Evolutionary conservation across 2,113 vertebrate genomes (phyloP), one percentile per base, ranked within the genome.

Genomic region (Archocentrus centrarchus): DNA sequence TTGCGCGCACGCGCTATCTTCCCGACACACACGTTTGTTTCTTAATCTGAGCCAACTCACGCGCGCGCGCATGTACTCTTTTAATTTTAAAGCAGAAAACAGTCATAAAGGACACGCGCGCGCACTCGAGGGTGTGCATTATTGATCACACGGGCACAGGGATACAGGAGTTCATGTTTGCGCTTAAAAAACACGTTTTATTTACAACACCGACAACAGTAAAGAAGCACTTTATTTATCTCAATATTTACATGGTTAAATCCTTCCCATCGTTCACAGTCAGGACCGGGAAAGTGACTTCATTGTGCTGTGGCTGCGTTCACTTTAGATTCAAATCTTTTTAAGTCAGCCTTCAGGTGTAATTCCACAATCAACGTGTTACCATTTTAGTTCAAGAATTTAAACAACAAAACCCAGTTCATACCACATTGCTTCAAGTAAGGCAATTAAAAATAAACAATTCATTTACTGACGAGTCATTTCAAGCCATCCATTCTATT

Each of bases 341-440:
- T 73, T 24, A 39, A 32, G 55, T 53, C 68, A 73, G 18, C 68
- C 27, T 55, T 73, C 47, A 73, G 27, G 47, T 73, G 1, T 73
- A 35, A 55, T 73, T 14, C 47, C 68, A 73, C 11, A 47, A 55
- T 73, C 27, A 73, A 73, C 5, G 18, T 13, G 6, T 55, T 35
- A 13, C 27, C 20, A 30, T 73, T 47, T n/a, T 47, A 73, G 47
- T 32, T 73, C 44, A 55, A 32, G 8, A 53, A 32, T 73, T 32
- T 73, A 15, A 44, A 70, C 24, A 53, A 70, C 15, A 53, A 17
- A 4, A 41, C 47, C 20, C 47, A n/a, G 17, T 32, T 73, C 18
- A 55, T 55, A n/a, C 32, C 30, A 24, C 47, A 77, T 80, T 41
- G 55, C 76, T 86, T 90, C 87, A 93, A 92, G 85, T 86, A 83